Conservation (phyloP, 2,797 vertebrate genomes). For the Rallus crepitans region DNA sequence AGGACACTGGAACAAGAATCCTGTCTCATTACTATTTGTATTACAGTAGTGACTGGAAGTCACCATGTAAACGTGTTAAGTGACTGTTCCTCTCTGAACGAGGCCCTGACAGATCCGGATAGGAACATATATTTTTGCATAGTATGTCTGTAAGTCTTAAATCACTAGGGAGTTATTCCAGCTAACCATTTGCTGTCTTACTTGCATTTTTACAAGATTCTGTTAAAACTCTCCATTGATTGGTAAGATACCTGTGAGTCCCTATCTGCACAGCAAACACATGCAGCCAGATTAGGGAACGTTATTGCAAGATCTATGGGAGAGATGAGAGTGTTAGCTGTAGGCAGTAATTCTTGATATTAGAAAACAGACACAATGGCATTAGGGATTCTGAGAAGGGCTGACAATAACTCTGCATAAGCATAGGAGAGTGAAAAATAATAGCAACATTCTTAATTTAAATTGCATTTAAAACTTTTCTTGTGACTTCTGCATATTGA, state of each 20-base stretch:
- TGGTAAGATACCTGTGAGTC: background rate
- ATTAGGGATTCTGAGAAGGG: background rate
- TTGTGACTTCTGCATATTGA: background rate
- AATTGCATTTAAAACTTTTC: background rate
- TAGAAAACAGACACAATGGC: background rate
- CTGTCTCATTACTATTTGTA: background rate
- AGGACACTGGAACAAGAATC: background rate
- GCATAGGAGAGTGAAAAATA: background rate
- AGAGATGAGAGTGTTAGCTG: background rate
- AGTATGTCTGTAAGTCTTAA: background rate
- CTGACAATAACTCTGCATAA: background rate
- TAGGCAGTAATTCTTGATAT: background rate
- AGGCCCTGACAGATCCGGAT: background rate
- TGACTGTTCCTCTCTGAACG: background rate
- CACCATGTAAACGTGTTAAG: background rate
- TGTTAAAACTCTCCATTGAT: background rate
- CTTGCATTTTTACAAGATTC: background rate
- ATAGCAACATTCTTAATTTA: background rate
- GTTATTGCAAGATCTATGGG: background rate
- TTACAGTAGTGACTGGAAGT: background rate
- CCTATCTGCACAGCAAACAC: background rate
- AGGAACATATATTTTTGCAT: background rate
- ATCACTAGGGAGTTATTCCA: background rate
- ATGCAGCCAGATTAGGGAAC: background rate
- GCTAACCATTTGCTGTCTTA: background rate